A percentile compares a stretch with the other conserved stretches of the same genome.
These are phyloP conservation scores for Nothoprocta perdicaria DNA, from an alignment of 2,113 vertebrate species.

Conservation along the genomic window DNA sequence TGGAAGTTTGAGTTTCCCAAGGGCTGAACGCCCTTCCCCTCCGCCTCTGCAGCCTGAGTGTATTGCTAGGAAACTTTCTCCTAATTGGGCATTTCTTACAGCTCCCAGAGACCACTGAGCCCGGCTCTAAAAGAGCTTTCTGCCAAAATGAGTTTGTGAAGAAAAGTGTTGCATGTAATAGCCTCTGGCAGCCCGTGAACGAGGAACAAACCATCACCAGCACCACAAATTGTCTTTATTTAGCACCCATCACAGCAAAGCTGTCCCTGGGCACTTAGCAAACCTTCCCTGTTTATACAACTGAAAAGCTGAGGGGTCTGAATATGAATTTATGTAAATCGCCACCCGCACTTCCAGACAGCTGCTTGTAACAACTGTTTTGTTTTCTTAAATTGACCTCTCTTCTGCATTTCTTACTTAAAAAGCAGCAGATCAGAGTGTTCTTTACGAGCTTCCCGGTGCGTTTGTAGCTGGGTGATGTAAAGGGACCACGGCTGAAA, in stretches of 20 bases:
- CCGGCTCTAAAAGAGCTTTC: neutral
- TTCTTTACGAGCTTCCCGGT: neutral
- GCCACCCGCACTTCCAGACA: neutral
- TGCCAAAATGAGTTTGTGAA: neutral
- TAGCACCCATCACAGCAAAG: neutral
- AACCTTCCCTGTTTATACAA: neutral
- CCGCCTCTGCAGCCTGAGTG: neutral
- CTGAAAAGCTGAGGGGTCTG: neutral
- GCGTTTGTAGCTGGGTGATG: neutral
- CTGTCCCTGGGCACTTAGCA: neutral
- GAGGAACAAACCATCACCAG: neutral
- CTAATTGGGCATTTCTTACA: neutral
- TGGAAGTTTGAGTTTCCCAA: neutral
- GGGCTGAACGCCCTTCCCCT: neutral
- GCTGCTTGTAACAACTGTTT: slow-evolving; percentile 4
- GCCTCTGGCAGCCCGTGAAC: neutral
- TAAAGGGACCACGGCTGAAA: neutral
- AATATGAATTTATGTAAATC: slow-evolving; percentile 37
- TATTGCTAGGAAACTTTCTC: neutral
- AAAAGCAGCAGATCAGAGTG: neutral
- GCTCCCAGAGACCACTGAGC: neutral
- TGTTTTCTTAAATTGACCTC: neutral
- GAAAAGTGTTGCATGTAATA: neutral
- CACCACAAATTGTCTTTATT: slow-evolving; percentile 26
- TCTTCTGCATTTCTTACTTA: neutral